Evolutionary conservation across 2,113 vertebrate species (phyloP), one percentile per base, ranked within the genome.

Genomic region (Copsychus sechellarum): DNA sequence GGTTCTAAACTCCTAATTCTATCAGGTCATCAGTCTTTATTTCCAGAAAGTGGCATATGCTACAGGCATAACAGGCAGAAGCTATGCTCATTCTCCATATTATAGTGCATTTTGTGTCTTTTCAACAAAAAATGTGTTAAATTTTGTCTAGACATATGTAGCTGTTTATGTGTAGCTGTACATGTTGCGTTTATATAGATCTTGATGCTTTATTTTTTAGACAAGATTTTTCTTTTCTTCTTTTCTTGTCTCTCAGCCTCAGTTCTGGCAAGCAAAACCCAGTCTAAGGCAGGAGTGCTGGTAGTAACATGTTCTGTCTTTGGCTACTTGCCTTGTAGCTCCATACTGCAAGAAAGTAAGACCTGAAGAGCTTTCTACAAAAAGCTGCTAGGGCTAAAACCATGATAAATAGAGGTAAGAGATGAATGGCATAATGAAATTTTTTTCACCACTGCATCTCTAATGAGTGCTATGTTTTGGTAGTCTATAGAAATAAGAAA

Each of bases 81-180:
- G 26, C 24, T 73, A 43, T 7, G 2, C 9, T 47, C 0, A 0
- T 54, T 92, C 31, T 25, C 22, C 11, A 11, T 28, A 13, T 36
- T 70, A 15, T 18, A 78, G 42, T 51, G 38, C 66, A 65, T 47
- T 50, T 56, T 73, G 5, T 73, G 5, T 43, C 0, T 64, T 84
- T 84, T 50, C n/a, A 40, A 31, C 34, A 33, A 69, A 82, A 73
- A 28, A 12, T 21, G 3, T 43, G 19, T 43, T 48, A 38, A 29
- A 54, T 74, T 77, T 72, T 47, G 11, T 62, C 42, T 53, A 65
- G 42, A 17, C 4, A 28, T n/a, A 69, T 8, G 9, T 86, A 1
- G 0, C 26, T 66, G 5, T 69, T 67, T 23, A 45, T 22, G 8
- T 65, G 22, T 8, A 86, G 36, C 33, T 51, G 23, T 34, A 45